Percentiles rank a stretch among this genome's conserved stretches.
phyloP scores from a whole-genome alignment of 2,797 vertebrate species.

The Lutjanus argentimaculatus region DNA sequence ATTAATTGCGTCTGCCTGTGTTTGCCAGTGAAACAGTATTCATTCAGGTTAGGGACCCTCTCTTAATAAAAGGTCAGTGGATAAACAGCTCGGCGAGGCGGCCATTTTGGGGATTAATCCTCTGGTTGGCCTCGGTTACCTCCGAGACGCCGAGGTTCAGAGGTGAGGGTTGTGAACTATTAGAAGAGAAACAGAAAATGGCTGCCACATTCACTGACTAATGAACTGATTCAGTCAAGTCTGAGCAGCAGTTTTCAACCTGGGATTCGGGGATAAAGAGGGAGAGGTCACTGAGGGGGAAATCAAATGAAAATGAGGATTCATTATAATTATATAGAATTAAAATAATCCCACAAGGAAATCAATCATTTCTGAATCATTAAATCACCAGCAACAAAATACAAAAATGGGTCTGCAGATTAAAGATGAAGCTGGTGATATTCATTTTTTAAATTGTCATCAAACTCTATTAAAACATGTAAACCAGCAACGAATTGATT shows the following conservation, averaged over 20 bases:
- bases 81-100: constrained; percentile 72
- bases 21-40: constrained; percentile 82
- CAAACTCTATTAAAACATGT: not conserved
- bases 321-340: constrained; percentile 4
- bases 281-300: not conserved
- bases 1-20: constrained; percentile 79
- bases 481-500: not conserved
- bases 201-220: constrained; percentile 28
- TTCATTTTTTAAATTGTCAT: too few relatives aligned
- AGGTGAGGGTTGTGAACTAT: constrained; percentile 79
- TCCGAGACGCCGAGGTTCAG: constrained; percentile 65
- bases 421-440: too few relatives aligned
- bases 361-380: not conserved
- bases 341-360: constrained; percentile 17
- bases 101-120: constrained; percentile 77
- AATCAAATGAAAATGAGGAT: not conserved
- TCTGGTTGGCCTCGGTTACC: constrained; percentile 60
- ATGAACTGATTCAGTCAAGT: constrained; percentile 41
- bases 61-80: constrained; percentile 78
- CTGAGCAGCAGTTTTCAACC: constrained; percentile 31
- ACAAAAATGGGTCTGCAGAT: too few relatives aligned
- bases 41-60: constrained; percentile 72
- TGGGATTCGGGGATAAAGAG: constrained; percentile 10
- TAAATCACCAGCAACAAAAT: constrained; percentile 3
- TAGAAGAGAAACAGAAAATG: constrained; percentile 57